Base-by-base conservation (phyloP, 2,797 vertebrate genomes). In the Sebastes minor region DNA sequence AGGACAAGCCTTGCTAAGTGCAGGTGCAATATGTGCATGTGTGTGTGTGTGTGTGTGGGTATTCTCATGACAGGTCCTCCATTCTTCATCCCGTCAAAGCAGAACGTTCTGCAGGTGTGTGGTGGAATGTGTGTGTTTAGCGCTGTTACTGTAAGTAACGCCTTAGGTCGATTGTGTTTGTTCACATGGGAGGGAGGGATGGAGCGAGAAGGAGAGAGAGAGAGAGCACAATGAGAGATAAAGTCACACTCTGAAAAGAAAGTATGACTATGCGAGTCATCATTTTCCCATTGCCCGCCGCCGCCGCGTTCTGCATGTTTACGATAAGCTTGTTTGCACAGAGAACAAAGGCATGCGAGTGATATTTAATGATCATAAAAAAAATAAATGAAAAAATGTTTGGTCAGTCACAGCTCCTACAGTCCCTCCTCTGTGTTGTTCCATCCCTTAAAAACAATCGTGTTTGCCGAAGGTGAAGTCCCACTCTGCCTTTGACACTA, bases 391-490 rank as follows among this genome's bases (percentile, higher is more conserved):
- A 63, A 62, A 8, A 83, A 87, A 68, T 82, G 75, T 86, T 89
- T 91, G 82, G 71, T 87, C 72, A 85, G 79, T 61, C 62, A 27
- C 64, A 33, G 70, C 71, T 70, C 65, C 22, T 18, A 23, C 25
- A 87, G 79, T 80, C 42, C 6, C 52, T 82, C 68, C 33, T 85
- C 55, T 46, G 49, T 74, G 42, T 69, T 53, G 62, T 63, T 86
- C 55, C 74, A 85, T 89, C 76, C 57, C 30, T 71, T 73, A 35
- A 84, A 86, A 90, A 86, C 70, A 84, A 78, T 74, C 3, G n/a
- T 94, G 88, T 95, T 94, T 93, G 61, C 84, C 8, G 57, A 92
- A 87, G 91, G 92, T 89, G 88, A 91, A 80, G 86, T 84, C 55
- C 35, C 68, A 46, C 74, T 35, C 70, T 53, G 60, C 65, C 70